Base-by-base conservation (phyloP, 1,140 invertebrate species). In the Pentalonia nigronervosa region DNA sequence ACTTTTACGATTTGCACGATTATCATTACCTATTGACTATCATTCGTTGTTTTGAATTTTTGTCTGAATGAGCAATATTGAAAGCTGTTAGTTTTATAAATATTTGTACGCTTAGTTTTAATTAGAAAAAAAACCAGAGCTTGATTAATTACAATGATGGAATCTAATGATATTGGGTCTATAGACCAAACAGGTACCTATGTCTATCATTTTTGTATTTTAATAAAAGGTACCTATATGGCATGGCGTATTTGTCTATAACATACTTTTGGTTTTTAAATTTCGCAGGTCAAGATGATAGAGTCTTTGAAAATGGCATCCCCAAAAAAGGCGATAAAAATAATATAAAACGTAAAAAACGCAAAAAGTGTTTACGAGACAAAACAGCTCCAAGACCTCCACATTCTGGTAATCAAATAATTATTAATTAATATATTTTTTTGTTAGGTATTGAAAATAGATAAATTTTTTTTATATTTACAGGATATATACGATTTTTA, bases 401-500 rank as follows among this genome's bases (percentile, higher is more conserved):
- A 81, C 95, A 97, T 14, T 97, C 97, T 93, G 97, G 97, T 96
- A 95, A 86, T 30, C 87, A 99, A 95, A 97, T 99, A 30, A 99
- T 98, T 67, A 67, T n/a, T 14, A 95, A 93, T 48, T 36, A 93
- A 60, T 94, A 41, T 17, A 21, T 36, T 84, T 91, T 89, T 9
- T 45, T 60, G 83, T 45, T 34, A 23, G 17, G 8, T 90, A n/a
- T 11, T 76, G 50, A 25, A 48, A 45, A 11, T n/a, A 67, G 30
- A 67, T 84, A 21, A 45, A 50, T 23, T 56, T 67, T 56, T 8
- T 93, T 17, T 83, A 67, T 83, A 94, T 91, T 95, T 95, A 53
- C 94, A 97, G 97, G 97, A 17, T 98, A 98, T 95, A 97, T 98
- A 2, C 96, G 98, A 94, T 99, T 98, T 95, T 96, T 99, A 94